These are phyloP conservation scores for Amphibalanus amphitrite DNA, from an alignment of 1,140 invertebrate genomes.

Conservation along the genomic window DNA sequence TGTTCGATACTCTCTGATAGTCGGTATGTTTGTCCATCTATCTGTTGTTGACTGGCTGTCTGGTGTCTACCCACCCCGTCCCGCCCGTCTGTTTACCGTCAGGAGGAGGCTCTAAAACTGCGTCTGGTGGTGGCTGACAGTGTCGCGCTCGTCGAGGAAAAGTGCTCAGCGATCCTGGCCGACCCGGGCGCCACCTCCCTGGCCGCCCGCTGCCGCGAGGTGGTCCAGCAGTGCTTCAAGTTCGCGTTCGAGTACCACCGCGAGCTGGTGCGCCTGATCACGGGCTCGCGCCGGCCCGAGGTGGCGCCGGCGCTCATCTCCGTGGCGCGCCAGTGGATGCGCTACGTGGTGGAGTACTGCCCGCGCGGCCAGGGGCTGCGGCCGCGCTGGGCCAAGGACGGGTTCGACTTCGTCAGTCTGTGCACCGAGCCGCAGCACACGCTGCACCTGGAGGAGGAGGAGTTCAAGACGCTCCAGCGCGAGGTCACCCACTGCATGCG, in stretches of 20 bases:
- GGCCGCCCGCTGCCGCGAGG: conserved; percentile 35
- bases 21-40: neutral
- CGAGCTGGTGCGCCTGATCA: conserved; percentile 48
- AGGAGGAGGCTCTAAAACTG: conserved; percentile 13
- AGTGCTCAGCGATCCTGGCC: too few relatives aligned
- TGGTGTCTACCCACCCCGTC: too few relatives aligned
- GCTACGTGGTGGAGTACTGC: conserved; percentile 59
- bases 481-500: too few relatives aligned
- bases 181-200: too few relatives aligned
- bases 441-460: conserved; percentile 46
- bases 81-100: too few relatives aligned
- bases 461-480: conserved; percentile 39
- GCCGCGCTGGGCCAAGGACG: conserved; percentile 68
- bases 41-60: conserved; percentile 4
- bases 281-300: conserved; percentile 26
- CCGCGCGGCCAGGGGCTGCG: conserved; percentile 61
- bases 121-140: conserved; percentile 9
- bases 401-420: conserved; percentile 62
- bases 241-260: conserved; percentile 81
- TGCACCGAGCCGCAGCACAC: conserved; percentile 55
- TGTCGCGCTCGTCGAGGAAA: conserved; percentile 12
- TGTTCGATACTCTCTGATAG: too few relatives aligned
- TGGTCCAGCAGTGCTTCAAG: conserved; percentile 67
- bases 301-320: conserved; percentile 37
- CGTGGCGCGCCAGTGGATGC: conserved; percentile 74